A percentile compares a stretch with the other conserved stretches of the same genome.
Evolutionary conservation across 2,797 vertebrate genomes (phyloP).

Genomic region (Acrocephalus scirpaceus): DNA sequence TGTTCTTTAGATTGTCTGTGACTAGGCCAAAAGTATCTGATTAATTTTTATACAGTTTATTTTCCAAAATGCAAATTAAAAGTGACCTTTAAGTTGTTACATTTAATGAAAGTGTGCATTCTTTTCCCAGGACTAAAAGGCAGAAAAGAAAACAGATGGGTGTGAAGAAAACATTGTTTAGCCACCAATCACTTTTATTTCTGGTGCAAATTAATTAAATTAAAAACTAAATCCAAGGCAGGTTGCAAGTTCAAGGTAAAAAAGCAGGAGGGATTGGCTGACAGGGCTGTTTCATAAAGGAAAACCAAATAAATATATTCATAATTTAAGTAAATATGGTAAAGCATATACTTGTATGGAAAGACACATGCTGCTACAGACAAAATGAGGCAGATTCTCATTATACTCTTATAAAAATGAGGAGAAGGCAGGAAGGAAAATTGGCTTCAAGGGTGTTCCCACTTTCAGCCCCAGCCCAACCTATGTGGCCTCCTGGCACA

Average conservation of each 20-base stretch:
- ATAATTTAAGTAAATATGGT: not conserved
- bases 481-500: not conserved
- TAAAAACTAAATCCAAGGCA: conserved; percentile 41
- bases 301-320: conserved; percentile 1
- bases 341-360: not conserved
- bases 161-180: conserved; percentile 40
- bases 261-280: not conserved
- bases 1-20: not conserved
- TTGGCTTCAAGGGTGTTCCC: not conserved
- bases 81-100: conserved; percentile 15
- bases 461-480: not conserved
- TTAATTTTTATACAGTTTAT: not conserved
- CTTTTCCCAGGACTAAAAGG: conserved; percentile 29
- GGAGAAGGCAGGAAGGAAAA: not conserved
- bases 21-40: not conserved
- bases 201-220: conserved; percentile 58
- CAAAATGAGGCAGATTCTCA: not conserved
- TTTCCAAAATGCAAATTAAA: conserved; percentile 45
- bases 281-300: not conserved
- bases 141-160: conserved; percentile 46
- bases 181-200: conserved; percentile 60
- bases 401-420: not conserved
- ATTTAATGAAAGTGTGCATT: conserved; percentile 28
- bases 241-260: conserved; percentile 19
- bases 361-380: not conserved